Evolutionary conservation across 2,113 vertebrate species (phyloP).

Genomic region (Myotis yumanensis): DNA sequence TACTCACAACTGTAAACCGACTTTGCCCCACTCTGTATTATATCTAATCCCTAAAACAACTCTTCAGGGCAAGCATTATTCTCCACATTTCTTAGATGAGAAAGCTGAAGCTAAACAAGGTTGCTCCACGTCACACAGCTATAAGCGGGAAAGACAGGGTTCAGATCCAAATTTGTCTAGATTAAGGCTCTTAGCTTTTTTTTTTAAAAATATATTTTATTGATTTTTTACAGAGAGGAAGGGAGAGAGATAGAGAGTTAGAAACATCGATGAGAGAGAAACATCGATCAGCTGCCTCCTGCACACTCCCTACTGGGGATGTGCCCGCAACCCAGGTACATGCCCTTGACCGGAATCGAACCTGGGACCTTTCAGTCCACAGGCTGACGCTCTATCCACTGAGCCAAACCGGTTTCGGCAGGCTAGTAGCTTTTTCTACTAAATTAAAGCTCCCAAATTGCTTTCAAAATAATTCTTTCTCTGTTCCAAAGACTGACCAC

Average conservation of each 20-base stretch:
- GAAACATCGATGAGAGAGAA: no score
- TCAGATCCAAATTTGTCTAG: constrained; percentile 11
- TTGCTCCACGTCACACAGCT: background rate
- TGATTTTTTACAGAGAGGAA: no score
- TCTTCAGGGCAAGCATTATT: background rate
- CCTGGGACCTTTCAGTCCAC: no score
- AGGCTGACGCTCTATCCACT: no score
- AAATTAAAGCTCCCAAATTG: background rate
- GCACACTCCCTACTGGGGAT: no score
- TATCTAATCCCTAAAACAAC: background rate
- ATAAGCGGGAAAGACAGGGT: background rate
- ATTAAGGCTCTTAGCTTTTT: constrained; percentile 23
- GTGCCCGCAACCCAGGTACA: no score
- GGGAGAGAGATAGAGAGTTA: no score
- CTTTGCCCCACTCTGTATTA: background rate
- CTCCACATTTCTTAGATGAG: background rate
- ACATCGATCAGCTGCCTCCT: no score
- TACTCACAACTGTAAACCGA: background rate
- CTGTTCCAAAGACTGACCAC: background rate
- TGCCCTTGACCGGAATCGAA: no score
- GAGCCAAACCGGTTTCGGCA: no score
- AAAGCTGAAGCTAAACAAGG: background rate
- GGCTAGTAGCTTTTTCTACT: background rate
- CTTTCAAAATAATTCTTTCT: constrained; percentile 18
- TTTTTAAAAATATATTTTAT: no score